Conservation (phyloP, 2,113 vertebrate species). For the Zonotrichia leucophrys region DNA sequence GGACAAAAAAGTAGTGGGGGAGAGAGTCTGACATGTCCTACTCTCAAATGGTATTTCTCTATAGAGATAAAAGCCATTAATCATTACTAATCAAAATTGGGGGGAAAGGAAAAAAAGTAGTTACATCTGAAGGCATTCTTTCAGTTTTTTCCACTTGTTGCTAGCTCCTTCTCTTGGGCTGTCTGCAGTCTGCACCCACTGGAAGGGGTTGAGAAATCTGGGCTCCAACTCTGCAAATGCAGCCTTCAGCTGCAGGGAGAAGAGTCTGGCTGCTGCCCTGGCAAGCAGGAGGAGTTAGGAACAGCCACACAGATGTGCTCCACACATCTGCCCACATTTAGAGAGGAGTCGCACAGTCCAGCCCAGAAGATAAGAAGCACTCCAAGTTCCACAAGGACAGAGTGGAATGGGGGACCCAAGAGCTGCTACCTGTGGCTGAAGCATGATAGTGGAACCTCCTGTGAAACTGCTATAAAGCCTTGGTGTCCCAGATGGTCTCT, state of each 20-base stretch:
- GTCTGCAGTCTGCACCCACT: not conserved
- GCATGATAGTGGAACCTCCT: not conserved
- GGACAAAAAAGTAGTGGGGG: accelerated
- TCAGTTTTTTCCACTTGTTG: not conserved
- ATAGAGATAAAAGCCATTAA: not conserved
- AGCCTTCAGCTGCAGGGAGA: not conserved
- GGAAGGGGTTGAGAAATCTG: not conserved
- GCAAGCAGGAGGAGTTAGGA: not conserved
- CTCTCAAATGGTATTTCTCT: not conserved
- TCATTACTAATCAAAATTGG: not conserved
- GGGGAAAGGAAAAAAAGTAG: accelerated
- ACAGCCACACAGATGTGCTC: accelerated
- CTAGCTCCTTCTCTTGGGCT: not conserved
- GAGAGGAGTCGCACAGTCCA: not conserved
- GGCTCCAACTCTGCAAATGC: not conserved
- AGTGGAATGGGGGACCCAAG: not conserved
- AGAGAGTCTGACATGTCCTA: not conserved
- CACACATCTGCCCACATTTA: not conserved
- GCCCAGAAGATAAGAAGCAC: not conserved
- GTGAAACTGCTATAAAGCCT: not conserved
- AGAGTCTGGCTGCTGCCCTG: not conserved
- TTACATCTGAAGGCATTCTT: not conserved
- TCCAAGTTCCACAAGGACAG: not conserved
- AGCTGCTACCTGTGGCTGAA: not conserved
- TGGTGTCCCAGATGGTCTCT: not conserved